Percentiles rank a stretch among this genome's conserved stretches.
phyloP scores from a whole-genome alignment of 2,113 vertebrate genomes.

The Crotophaga sulcirostris region DNA sequence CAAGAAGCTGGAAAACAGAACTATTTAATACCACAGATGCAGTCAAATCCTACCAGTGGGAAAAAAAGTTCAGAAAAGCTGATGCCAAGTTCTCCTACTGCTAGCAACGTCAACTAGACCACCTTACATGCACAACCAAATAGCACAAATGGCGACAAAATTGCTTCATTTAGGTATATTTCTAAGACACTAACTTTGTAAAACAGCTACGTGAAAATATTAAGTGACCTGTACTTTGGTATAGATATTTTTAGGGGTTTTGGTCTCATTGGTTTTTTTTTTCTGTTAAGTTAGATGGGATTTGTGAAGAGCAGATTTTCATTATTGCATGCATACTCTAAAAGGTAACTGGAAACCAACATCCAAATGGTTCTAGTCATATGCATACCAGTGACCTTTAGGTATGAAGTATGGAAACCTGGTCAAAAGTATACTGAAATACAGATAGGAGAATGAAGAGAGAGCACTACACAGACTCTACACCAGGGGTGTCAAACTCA shows the following conservation, averaged over 20 bases:
- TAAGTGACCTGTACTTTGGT: background rate
- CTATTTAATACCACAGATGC: background rate
- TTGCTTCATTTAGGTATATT: background rate
- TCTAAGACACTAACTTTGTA: background rate
- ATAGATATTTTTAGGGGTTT: background rate
- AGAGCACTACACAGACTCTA: background rate
- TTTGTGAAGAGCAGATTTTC: background rate
- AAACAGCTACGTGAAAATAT: background rate
- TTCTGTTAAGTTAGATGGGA: background rate
- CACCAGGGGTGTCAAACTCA: no score
- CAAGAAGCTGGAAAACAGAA: background rate
- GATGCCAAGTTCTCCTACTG: background rate
- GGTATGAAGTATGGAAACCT: background rate
- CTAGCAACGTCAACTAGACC: background rate
- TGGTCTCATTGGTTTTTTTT: background rate
- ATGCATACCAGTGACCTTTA: background rate
- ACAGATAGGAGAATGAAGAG: background rate
- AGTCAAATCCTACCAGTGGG: background rate
- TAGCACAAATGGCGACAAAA: background rate
- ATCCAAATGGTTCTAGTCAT: background rate
- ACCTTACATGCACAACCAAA: background rate
- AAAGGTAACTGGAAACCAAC: background rate
- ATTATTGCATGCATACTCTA: background rate
- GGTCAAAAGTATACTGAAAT: background rate
- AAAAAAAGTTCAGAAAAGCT: background rate